These are phyloP conservation scores for Porphyrio hochstetteri DNA, from an alignment of 2,113 vertebrate genomes.

Conservation along the genomic window DNA sequence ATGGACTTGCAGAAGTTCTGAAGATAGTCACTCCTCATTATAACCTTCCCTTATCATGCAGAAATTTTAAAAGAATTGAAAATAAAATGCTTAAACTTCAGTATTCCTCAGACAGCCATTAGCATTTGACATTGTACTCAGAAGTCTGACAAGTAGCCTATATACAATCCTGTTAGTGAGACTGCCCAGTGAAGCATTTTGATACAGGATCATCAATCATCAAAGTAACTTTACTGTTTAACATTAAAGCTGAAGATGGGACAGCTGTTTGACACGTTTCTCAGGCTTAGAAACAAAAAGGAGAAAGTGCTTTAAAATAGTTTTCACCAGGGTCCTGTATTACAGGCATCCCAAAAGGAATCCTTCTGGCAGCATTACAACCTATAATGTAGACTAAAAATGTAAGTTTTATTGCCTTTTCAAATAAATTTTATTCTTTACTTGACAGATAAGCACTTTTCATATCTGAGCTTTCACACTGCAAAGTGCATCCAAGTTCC, in stretches of 20 bases:
- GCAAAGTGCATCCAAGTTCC: background rate
- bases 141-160: background rate
- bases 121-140: background rate
- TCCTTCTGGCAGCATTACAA: constrained; percentile 3
- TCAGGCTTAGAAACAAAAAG: background rate
- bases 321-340: background rate
- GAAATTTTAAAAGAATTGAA: background rate
- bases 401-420: background rate
- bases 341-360: background rate
- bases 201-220: background rate
- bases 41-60: background rate
- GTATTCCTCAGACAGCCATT: background rate
- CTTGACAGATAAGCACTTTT: background rate
- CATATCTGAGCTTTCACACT: background rate
- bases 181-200: background rate
- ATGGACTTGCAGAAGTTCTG: background rate
- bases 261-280: background rate
- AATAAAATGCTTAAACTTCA: background rate
- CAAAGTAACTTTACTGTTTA: background rate
- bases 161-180: background rate
- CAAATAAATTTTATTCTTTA: background rate
- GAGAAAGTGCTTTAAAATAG: background rate
- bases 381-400: background rate
- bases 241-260: background rate
- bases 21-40: background rate